A percentile compares a stretch with the other conserved stretches of the same genome.
phyloP scores from a whole-genome alignment of 1,140 invertebrate species.

The Formica selysi region DNA sequence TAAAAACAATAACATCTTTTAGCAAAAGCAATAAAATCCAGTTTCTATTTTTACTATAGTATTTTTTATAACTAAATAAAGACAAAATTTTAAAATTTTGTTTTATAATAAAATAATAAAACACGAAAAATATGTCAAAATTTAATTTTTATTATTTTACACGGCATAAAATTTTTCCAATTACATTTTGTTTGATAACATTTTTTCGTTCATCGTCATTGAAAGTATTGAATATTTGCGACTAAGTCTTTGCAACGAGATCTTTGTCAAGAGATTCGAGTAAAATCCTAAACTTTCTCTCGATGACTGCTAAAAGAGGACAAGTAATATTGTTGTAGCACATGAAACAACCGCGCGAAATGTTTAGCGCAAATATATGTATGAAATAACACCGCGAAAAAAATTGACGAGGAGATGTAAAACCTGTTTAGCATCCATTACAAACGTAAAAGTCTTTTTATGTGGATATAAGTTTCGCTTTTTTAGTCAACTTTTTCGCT shows the following conservation, averaged over 20 bases:
- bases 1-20: not conserved
- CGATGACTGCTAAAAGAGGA: conserved; percentile 18
- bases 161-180: not conserved
- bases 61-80: not conserved
- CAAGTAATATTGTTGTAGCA: conserved; percentile 21
- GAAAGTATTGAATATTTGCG: not conserved
- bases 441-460: conserved; percentile 21
- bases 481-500: not conserved
- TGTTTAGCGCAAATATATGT: conserved; percentile 32
- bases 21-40: too few species aligned
- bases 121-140: not conserved
- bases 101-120: not conserved
- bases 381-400: conserved; percentile 8
- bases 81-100: not conserved
- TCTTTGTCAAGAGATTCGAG: not conserved
- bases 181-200: not conserved
- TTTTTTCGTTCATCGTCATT: not conserved
- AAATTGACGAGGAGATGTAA: conserved; percentile 18
- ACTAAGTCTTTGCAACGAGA: not conserved
- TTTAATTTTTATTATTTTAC: not conserved
- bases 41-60: not conserved
- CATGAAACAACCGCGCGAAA: conserved; percentile 3
- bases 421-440: conserved; percentile 24
- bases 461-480: conserved; percentile 6
- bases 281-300: conserved; percentile 21